Conservation (phyloP, 2,113 vertebrate genomes). For the Murina feae region DNA sequence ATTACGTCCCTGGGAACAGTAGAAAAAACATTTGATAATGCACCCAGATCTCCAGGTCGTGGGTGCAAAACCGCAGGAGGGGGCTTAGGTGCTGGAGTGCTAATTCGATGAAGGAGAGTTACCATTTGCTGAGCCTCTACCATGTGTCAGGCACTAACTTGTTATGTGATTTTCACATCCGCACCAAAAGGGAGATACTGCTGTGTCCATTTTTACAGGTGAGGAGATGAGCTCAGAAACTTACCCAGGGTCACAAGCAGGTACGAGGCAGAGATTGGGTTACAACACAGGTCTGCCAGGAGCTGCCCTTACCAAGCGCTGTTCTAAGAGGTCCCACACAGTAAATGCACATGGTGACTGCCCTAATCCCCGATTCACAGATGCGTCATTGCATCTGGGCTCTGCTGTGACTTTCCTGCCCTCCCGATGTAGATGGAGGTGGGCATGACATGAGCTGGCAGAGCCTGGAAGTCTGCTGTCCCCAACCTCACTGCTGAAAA, state of each 20-base stretch:
- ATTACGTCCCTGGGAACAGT: background rate
- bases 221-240: background rate
- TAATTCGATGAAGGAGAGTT: background rate
- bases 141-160: accelerated
- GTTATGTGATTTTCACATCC: background rate
- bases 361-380: background rate
- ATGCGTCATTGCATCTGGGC: background rate
- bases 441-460: background rate
- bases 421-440: background rate
- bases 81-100: background rate
- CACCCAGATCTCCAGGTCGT: background rate
- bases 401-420: background rate
- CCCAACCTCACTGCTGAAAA: background rate
- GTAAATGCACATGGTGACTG: background rate
- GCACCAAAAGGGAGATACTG: background rate
- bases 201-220: background rate
- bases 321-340: background rate
- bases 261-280: background rate
- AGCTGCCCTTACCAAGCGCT: too few species aligned
- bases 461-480: too few species aligned
- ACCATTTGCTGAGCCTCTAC: background rate
- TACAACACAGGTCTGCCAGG: background rate
- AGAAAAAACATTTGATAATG: background rate
- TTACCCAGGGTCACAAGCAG: background rate
- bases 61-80: background rate